Base-by-base conservation (phyloP, 2,797 vertebrate genomes). In the Buceros bicornis region DNA sequence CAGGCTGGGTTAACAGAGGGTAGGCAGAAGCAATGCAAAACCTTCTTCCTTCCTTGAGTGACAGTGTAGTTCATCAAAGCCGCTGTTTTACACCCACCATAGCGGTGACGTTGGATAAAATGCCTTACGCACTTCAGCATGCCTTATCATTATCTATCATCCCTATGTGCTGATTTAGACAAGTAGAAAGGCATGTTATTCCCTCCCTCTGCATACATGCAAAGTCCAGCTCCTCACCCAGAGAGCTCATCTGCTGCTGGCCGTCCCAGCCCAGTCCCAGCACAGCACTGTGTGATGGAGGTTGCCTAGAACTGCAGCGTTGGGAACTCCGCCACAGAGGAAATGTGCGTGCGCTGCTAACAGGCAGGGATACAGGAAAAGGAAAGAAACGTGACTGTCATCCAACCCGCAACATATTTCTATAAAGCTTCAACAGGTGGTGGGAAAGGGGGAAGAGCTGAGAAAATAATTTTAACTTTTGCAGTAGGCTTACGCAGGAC, bases 251-350 rank as follows among this genome's bases (percentile, higher is more conserved):
- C 35, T 16, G 57, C 48, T 26, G 29, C 33, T 1, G 3, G 33
- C 20, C 51, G 33, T 11, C n/a, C 21, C 9, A 37, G 17, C 10
- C 16, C 50, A 20, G 50, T 25, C n/a, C 53, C 8, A 14, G 16
- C 16, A 13, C 20, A 29, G 26, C 4, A 5, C 29, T 9, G 9
- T 0, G 0, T 11, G 40, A 21, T 1, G 1, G 13, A 24, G 16
- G 12, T 4, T 50, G 50, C 51, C 35, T 29, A 22, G 57, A 92
- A 66, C 50, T 18, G 12, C 37, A 13, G 71, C 0, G 24, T 22
- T 12, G 25, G n/a, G 47, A 67, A 26, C 16, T 10, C 4, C 35
- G 25, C 16, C 15, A 6, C 54, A 24, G 16, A 42, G 29, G 21
- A 57, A 79, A 58, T 0, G 6, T 4, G 28, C 8, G 2, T 14